A percentile compares a stretch with the other conserved stretches of the same genome.
Conservation (phyloP, 2,797 vertebrate species). For the Parauchenoglanis ngamensis region DNA sequence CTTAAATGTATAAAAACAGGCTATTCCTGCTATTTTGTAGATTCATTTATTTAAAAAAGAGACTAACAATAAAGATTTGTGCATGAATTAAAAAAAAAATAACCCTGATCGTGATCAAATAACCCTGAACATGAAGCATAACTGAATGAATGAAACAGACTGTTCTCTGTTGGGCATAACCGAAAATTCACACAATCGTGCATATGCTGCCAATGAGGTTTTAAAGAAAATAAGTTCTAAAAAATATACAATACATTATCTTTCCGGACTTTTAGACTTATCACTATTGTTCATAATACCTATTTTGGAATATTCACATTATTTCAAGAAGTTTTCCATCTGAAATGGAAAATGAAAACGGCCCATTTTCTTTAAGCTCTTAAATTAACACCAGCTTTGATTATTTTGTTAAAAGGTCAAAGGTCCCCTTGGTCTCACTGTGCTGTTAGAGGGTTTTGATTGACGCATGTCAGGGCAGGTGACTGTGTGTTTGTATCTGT, state of each 20-base stretch:
- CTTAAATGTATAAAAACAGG: too few relatives aligned
- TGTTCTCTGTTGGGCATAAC: too few relatives aligned
- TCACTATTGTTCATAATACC: background rate
- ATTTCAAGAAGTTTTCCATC: background rate
- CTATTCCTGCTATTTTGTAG: background rate
- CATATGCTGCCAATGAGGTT: background rate
- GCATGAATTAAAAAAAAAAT: background rate
- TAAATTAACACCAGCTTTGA: background rate
- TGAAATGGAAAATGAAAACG: background rate
- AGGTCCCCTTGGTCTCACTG: background rate
- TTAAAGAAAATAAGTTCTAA: background rate
- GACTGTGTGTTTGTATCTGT: conserved; percentile 37
- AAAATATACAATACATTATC: background rate
- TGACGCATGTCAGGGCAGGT: conserved; percentile 47
- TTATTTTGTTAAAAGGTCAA: conserved; percentile 29
- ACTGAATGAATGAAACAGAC: background rate
- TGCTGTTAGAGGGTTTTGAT: conserved; percentile 40
- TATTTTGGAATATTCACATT: background rate
- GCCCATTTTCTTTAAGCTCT: background rate
- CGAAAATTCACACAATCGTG: too few relatives aligned
- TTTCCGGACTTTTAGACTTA: background rate
- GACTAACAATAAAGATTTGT: background rate
- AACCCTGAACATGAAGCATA: background rate
- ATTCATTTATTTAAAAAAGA: background rate
- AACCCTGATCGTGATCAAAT: background rate